These are phyloP conservation scores for Semaprochilodus insignis DNA, from an alignment of 2,797 vertebrate genomes.

Conservation along the genomic window DNA sequence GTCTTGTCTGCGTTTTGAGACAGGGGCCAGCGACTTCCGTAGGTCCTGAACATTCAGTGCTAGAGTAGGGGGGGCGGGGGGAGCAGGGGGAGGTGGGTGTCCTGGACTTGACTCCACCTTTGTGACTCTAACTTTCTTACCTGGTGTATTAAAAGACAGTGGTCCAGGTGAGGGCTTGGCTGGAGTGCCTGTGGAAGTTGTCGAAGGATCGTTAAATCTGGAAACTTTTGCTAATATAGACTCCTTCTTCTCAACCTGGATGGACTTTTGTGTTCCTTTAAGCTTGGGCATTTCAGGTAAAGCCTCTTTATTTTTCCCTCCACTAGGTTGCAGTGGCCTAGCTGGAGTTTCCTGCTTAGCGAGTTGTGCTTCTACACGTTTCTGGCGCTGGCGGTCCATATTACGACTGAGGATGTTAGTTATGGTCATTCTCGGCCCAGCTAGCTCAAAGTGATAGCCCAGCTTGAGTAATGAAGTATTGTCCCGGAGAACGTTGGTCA, in stretches of 20 bases:
- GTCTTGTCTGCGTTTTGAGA: conserved; percentile 81
- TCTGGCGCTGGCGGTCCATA: conserved; percentile 87
- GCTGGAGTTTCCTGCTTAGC: conserved; percentile 65
- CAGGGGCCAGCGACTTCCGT: conserved; percentile 80
- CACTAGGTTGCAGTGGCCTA: neutral
- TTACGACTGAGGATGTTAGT: conserved; percentile 88
- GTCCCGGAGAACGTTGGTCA: conserved; percentile 82
- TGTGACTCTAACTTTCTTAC: conserved; percentile 66
- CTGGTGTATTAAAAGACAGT: conserved; percentile 69
- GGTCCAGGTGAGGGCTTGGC: conserved; percentile 61
- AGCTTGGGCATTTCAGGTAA: neutral
- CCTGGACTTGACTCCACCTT: conserved; percentile 37
- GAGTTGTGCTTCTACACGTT: conserved; percentile 80
- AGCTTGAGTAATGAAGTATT: conserved; percentile 86
- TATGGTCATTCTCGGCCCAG: conserved; percentile 86
- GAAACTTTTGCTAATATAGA: conserved; percentile 70
- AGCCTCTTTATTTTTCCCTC: conserved; percentile 25
- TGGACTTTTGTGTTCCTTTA: neutral
- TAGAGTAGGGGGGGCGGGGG: conserved; percentile 76
- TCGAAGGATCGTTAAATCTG: conserved; percentile 68
- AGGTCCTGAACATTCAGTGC: conserved; percentile 77
- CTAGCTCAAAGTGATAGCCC: conserved; percentile 89
- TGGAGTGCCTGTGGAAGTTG: conserved; percentile 66
- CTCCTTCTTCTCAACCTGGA: conserved; percentile 71
- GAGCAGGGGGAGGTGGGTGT: conserved; percentile 59